These are phyloP conservation scores for Notodonta dromedarius DNA, from an alignment of 2,888 invertebrate species.

Conservation along the genomic window DNA sequence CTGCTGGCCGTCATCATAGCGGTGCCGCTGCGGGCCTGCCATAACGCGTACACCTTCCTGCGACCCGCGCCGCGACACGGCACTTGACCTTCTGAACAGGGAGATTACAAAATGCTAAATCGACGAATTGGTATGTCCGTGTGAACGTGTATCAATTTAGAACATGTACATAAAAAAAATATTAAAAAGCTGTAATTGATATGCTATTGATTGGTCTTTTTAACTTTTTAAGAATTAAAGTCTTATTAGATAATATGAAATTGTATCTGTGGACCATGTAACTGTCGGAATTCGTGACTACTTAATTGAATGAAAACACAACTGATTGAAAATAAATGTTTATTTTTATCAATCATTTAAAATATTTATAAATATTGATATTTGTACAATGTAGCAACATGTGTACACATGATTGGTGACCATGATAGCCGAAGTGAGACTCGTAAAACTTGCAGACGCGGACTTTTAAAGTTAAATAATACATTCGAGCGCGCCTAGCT, in stretches of 20 bases:
- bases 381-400: slow-evolving; percentile 80
- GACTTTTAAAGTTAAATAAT: slow-evolving; percentile 40
- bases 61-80: slow-evolving; percentile 33
- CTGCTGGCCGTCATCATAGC: slow-evolving; percentile 47
- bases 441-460: slow-evolving; percentile 56
- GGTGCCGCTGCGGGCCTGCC: slow-evolving; percentile 58
- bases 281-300: not conserved
- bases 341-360: slow-evolving; percentile 82
- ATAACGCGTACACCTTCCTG: slow-evolving; percentile 55
- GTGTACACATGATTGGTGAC: slow-evolving; percentile 68
- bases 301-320: slow-evolving; percentile 37
- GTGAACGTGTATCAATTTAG: not conserved
- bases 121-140: not conserved
- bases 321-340: slow-evolving; percentile 79
- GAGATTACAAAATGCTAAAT: not conserved
- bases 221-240: no score
- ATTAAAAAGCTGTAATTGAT: no score
- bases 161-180: no score
- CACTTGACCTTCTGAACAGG: slow-evolving; percentile 15
- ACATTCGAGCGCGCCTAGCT: slow-evolving; percentile 47
- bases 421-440: slow-evolving; percentile 59
- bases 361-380: slow-evolving; percentile 81
- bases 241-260: no score
- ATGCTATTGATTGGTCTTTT: no score
- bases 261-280: no score